These are phyloP conservation scores for Beroe forskalii DNA, from an alignment of 37 sponge, comb jelly and placozoan genomes.

Conservation along the genomic window DNA sequence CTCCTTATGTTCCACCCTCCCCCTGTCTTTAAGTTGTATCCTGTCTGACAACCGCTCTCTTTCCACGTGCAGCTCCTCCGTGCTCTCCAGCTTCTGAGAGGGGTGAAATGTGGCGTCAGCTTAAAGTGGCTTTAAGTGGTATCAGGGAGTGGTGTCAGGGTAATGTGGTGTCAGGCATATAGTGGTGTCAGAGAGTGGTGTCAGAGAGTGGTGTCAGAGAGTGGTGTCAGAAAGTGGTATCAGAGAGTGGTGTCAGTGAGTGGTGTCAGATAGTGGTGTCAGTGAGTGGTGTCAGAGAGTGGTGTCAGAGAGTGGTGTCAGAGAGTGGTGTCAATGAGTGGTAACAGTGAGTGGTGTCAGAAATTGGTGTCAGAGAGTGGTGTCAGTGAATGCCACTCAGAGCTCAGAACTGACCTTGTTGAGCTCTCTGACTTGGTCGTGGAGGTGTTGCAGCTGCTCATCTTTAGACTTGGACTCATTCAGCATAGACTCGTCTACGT, in stretches of 20 bases:
- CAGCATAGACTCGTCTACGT: not conserved
- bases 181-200: no score
- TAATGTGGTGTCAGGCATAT: not conserved
- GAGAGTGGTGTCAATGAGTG: no score
- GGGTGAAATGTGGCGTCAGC: not conserved
- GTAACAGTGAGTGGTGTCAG: no score
- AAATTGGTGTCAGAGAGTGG: no score
- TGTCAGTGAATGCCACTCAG: no score
- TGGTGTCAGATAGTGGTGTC: no score
- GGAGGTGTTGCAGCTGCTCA: not conserved
- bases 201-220: no score
- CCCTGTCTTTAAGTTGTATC: not conserved
- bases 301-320: no score
- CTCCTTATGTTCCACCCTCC: not conserved
- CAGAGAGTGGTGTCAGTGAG: no score
- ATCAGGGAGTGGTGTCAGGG: not conserved
- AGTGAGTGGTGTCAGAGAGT: no score
- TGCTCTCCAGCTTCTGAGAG: not conserved
- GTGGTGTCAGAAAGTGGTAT: no score
- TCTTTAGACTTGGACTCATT: slow-evolving; percentile 52
- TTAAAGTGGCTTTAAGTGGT: no score
- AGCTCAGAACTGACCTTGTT: slow-evolving; percentile 32
- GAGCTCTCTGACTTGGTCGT: slow-evolving; percentile 11
- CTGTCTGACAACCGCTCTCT: not conserved
- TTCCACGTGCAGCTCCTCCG: not conserved